Evolutionary conservation across 2,888 invertebrate species (phyloP), one percentile per base, ranked within the genome.

Genomic region (Hypomecis punctinalis): DNA sequence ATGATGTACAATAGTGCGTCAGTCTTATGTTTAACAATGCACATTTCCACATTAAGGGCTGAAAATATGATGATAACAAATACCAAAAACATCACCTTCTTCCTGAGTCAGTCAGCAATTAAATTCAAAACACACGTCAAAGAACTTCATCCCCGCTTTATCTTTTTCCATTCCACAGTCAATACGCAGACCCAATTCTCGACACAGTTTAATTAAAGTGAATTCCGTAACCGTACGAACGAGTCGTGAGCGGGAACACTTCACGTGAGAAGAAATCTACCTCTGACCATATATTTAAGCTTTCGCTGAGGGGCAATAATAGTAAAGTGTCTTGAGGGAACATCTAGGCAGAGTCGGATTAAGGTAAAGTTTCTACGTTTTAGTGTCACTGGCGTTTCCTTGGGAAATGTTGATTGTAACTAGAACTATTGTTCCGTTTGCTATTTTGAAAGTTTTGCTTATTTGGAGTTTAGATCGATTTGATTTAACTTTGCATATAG

Each of bases 261-360:
- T 72, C 74, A 76, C 66, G 72, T 58, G 60, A 46, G 74, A 79
- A 81, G 80, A 81, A 81, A 80, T 79, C 78, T 76, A 79, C 78
- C 79, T 80, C 77, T 78, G 80, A 78, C 79, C 82, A 81, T 84
- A 83, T 82, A 84, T 84, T 79, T 80, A 77, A 80, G 79, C 76
- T 80, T 61, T 79, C 81, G 77, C 81, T 78, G 80, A 82, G 78
- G 78, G 82, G 85, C 85, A 80, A 84, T 89, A 87, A 86, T 85
- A 83, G 80, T 89, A 88, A 89, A 89, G 80, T 79, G 84, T 83
- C 88, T 83, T 77, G 70, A 73, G 84, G 82, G 86, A 84, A 77
- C 78, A 67, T 73, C 71, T 64, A 23, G 5, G 51, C 78, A 75
- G 82, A 70, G 70, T 11, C 61, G 78, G 63, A 79, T 68, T 74